Evolutionary conservation across 2,797 vertebrate genomes (phyloP).

Genomic region (Ctenopoma kingsleyae): DNA sequence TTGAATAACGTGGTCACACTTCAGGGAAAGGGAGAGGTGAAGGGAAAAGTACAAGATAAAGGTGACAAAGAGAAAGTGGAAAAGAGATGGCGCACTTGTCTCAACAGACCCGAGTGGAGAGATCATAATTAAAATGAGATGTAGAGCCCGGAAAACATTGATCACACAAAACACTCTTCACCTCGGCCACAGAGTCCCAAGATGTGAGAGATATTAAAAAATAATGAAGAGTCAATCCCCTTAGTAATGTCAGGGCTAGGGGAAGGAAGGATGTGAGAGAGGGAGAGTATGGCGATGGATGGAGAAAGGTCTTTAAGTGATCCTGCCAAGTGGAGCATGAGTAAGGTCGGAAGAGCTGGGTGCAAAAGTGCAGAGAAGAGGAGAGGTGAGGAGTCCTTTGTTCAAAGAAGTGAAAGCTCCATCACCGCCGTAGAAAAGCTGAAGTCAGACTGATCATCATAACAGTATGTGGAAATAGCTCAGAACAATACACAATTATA

Average conservation of each 20-base stretch:
- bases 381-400: constrained; percentile 35
- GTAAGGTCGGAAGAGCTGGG: constrained; percentile 63
- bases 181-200: constrained; percentile 50
- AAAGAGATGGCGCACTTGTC: constrained; percentile 29
- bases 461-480: constrained; percentile 8
- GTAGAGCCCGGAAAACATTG: constrained; percentile 70
- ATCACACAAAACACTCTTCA: constrained; percentile 71
- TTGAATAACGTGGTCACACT: constrained; percentile 58
- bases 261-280: constrained; percentile 44
- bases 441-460: constrained; percentile 25
- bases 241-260: constrained; percentile 38
- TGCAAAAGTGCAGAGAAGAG: constrained; percentile 25
- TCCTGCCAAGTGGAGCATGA: constrained; percentile 67
- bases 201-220: constrained; percentile 75
- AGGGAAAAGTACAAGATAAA: constrained; percentile 44
- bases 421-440: constrained; percentile 7
- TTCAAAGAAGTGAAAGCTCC: constrained; percentile 26
- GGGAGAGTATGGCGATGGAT: constrained; percentile 30
- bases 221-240: constrained; percentile 68
- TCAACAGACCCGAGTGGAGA: constrained; percentile 35
- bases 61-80: constrained; percentile 37
- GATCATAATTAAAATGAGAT: constrained; percentile 76
- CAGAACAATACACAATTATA: constrained; percentile 1
- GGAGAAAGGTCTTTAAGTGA: constrained; percentile 63
- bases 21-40: constrained; percentile 30